phyloP scores from a whole-genome alignment of 2,888 invertebrate species.

The Xestia xanthographa region DNA sequence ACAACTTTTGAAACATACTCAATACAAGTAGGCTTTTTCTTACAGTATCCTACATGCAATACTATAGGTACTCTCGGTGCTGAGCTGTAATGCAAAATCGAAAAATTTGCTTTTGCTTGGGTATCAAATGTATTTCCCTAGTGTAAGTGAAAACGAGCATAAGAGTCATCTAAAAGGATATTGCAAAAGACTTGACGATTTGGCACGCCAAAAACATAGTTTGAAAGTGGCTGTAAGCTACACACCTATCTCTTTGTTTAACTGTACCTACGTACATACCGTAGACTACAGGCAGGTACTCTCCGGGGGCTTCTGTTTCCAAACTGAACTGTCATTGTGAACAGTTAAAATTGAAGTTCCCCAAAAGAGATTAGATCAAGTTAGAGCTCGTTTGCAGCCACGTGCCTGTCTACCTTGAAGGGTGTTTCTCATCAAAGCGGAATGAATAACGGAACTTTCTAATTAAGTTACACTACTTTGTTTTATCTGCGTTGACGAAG shows the following conservation, averaged over 20 bases:
- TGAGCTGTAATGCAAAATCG: neutral
- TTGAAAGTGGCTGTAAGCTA: neutral
- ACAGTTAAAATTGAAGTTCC: constrained; percentile 63
- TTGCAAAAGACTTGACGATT: neutral
- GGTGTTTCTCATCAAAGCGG: constrained; percentile 58
- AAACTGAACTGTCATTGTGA: constrained; percentile 62
- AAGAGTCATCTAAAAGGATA: neutral
- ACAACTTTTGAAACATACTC: neutral
- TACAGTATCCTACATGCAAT: neutral
- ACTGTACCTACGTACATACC: constrained; percentile 12
- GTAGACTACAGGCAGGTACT: constrained; percentile 7
- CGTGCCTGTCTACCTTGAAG: constrained; percentile 47
- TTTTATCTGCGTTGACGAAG: constrained; percentile 58
- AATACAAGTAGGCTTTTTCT: neutral
- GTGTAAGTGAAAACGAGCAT: neutral
- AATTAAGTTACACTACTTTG: constrained; percentile 65
- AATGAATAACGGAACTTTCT: constrained; percentile 62
- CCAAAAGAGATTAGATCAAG: constrained; percentile 64
- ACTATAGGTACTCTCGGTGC: neutral
- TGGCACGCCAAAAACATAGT: neutral
- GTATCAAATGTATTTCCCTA: neutral
- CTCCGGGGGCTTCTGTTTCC: constrained; percentile 37
- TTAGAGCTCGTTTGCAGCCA: constrained; percentile 58
- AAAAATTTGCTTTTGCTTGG: neutral
- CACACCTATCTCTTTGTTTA: neutral